These are phyloP conservation scores for Dryobates pubescens DNA, from an alignment of 2,797 vertebrate species.

Conservation along the genomic window DNA sequence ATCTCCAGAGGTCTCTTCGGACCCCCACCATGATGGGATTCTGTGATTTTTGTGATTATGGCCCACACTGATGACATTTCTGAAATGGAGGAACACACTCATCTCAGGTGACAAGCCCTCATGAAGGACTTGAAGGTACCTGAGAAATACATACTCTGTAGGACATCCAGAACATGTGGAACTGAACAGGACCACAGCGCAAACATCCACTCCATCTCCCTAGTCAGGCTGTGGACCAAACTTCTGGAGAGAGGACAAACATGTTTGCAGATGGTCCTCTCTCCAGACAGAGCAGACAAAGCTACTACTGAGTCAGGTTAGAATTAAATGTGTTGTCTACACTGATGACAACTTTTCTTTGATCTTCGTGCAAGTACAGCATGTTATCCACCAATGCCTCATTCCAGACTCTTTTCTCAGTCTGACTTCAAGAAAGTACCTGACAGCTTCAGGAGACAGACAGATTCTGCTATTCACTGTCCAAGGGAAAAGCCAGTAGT, in stretches of 20 bases:
- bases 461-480: background rate
- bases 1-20: background rate
- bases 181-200: background rate
- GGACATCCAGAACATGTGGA: background rate
- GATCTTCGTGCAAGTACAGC: background rate
- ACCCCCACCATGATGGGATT: background rate
- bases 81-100: background rate
- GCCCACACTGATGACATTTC: background rate
- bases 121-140: background rate
- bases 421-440: background rate
- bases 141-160: fast-evolving
- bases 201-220: background rate
- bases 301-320: background rate
- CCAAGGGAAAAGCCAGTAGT: background rate
- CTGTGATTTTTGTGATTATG: background rate
- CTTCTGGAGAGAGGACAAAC: background rate
- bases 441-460: background rate
- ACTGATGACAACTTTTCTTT: background rate
- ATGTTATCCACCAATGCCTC: background rate
- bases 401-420: background rate
- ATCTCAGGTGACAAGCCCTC: background rate
- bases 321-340: background rate
- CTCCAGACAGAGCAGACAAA: background rate
- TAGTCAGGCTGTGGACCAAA: background rate
- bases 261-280: background rate